Conservation (phyloP, 2,888 invertebrate genomes). For the Pristionchus maxplancki region DNA sequence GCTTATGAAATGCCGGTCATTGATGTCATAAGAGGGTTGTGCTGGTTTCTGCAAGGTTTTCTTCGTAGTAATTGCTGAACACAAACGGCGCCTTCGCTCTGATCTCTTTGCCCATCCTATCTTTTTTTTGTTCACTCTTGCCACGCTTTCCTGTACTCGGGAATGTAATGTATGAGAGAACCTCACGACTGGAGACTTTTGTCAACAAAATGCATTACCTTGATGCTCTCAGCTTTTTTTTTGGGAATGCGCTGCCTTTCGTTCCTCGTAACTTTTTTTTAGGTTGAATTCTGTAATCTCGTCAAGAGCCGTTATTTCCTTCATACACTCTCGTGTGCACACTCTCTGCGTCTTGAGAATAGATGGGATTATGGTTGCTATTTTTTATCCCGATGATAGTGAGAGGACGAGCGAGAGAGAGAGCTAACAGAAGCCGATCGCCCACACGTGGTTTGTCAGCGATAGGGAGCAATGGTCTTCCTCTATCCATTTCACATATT, state of each 20-base stretch:
- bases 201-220: not conserved
- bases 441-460: not conserved
- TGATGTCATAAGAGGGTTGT: not conserved
- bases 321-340: too few species aligned
- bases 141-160: not conserved
- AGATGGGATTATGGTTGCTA: not conserved
- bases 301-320: not conserved
- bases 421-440: conserved; percentile 22
- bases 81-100: not conserved
- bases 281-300: too few species aligned
- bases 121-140: not conserved
- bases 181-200: not conserved
- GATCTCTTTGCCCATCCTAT: conserved; percentile 12
- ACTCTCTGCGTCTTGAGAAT: not conserved
- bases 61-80: not conserved
- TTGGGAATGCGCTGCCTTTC: not conserved
- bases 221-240: not conserved
- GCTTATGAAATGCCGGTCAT: not conserved
- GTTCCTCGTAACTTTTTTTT: not conserved
- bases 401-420: not conserved
- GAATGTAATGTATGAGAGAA: not conserved
- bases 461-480: not conserved
- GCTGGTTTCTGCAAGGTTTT: not conserved
- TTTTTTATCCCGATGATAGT: not conserved
- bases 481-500: not conserved